Base-by-base conservation (phyloP, 2,888 invertebrate genomes). In the Tipula helvola region DNA sequence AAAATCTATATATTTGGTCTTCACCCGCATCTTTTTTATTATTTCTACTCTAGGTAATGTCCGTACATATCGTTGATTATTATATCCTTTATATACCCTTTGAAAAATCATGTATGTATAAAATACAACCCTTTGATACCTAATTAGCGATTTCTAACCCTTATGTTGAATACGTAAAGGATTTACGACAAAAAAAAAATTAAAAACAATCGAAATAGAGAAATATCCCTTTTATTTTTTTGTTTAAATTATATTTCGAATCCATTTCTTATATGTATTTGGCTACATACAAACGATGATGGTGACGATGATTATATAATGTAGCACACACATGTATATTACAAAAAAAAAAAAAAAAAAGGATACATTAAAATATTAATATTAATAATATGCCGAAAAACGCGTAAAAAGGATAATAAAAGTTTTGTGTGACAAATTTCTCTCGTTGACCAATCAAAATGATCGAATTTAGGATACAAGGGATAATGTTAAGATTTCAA, bases 101-200 rank as follows among this genome's bases (percentile, higher is more conserved):
- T 84, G 16, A 16, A 39, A 28, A 36, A 84, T 84, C 84, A 84
- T 84, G 39, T 83, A 83, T 83, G 83, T 84, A 84, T 84, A 84
- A 39, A 84, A 84, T 84, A 83, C 44, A 86, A 87, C 87, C 87
- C 87, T 87, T 87, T 87, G 87, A 87, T 87, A 87, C 86, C 87
- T 87, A 87, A 87, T 87, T 87, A 87, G 87, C 87, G 87, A 87
- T 87, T 87, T 83, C 52, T 86, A 85, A 86, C 86, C 86, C 86
- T 86, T 86, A 86, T 86, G 52, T 86, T 86, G 18, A 12, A 42
- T 85, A 42, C 18, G 85, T 85, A 85, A 42, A 84, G 84, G 2
- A 39, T 39, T 41, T 39, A 10, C 7, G 7, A 39, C 39, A 39
- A 36, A 85, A 36, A 83, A 28, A 83, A 84, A 5, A 41, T 13